Percentiles rank a stretch among this genome's conserved stretches.
Conservation (phyloP, 2,888 invertebrate species). For the Brachynemurus nebulosus region DNA sequence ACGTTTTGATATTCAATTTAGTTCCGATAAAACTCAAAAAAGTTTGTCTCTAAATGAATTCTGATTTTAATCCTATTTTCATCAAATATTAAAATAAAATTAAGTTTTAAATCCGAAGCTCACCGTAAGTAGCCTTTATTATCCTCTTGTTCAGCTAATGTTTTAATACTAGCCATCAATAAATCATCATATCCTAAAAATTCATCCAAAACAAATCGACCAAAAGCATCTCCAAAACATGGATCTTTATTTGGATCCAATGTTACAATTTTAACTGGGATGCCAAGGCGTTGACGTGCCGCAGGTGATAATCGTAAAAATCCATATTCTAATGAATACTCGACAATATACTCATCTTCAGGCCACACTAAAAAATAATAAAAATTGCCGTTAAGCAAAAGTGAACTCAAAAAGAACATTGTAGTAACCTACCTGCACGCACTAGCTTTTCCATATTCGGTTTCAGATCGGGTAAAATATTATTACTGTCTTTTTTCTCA, state of each 20-base stretch:
- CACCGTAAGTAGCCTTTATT: constrained; percentile 88
- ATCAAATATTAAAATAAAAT: too few relatives aligned
- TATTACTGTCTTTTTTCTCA: constrained; percentile 7
- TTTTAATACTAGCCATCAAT: constrained; percentile 91
- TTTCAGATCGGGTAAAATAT: constrained; percentile 24
- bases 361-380: constrained; percentile 36
- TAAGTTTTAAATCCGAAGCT: too few relatives aligned
- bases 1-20: too few relatives aligned
- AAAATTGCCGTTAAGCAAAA: background rate
- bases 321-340: constrained; percentile 95
- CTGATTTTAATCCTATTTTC: too few relatives aligned
- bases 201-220: constrained; percentile 77
- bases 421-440: constrained; percentile 36
- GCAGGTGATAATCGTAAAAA: constrained; percentile 79
- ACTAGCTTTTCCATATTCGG: constrained; percentile 44
- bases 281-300: constrained; percentile 74
- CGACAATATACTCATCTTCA: constrained; percentile 92
- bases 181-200: constrained; percentile 96
- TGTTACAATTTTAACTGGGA: constrained; percentile 78
- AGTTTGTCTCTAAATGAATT: too few relatives aligned
- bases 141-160: constrained; percentile 88
- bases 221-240: constrained; percentile 91
- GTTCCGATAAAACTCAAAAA: too few relatives aligned
- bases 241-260: constrained; percentile 75
- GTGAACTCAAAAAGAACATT: background rate